phyloP scores from a whole-genome alignment of 2,888 invertebrate genomes.

The Pantelozetes paolii region DNA sequence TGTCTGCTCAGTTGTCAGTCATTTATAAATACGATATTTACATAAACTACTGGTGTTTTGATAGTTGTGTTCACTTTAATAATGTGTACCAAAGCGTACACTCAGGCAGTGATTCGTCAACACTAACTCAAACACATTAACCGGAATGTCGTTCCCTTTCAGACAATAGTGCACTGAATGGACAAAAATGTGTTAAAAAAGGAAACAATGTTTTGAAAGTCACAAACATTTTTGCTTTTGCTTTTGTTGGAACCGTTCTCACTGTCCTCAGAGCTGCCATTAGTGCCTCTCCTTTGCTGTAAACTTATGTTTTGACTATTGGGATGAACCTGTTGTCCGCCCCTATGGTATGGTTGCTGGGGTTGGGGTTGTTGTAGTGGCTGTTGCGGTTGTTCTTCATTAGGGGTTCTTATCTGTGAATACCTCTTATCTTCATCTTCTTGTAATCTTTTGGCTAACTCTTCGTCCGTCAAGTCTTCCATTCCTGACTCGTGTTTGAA shows the following conservation, averaged over 20 bases:
- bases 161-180: slow-evolving; percentile 39
- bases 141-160: slow-evolving; percentile 30
- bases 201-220: neutral
- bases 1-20: neutral
- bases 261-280: slow-evolving; percentile 14
- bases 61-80: slow-evolving; percentile 6
- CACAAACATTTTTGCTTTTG: slow-evolving; percentile 38
- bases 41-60: slow-evolving; percentile 14
- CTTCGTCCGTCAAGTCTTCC: slow-evolving; percentile 51
- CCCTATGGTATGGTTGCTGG: slow-evolving; percentile 27
- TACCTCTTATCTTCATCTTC: slow-evolving; percentile 53
- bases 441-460: slow-evolving; percentile 55
- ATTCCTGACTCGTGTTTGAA: slow-evolving; percentile 46
- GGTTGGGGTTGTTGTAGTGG: neutral
- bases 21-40: neutral
- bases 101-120: slow-evolving; percentile 33
- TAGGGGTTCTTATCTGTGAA: neutral
- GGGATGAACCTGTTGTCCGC: slow-evolving; percentile 31
- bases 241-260: slow-evolving; percentile 30
- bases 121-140: neutral
- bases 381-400: neutral
- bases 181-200: neutral
- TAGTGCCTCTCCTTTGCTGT: slow-evolving; percentile 24
- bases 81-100: neutral
- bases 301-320: neutral